Percentiles rank a stretch among this genome's conserved stretches.
Evolutionary conservation across 2,888 invertebrate species (phyloP).

Genomic region (Lydus trimaculatus): DNA sequence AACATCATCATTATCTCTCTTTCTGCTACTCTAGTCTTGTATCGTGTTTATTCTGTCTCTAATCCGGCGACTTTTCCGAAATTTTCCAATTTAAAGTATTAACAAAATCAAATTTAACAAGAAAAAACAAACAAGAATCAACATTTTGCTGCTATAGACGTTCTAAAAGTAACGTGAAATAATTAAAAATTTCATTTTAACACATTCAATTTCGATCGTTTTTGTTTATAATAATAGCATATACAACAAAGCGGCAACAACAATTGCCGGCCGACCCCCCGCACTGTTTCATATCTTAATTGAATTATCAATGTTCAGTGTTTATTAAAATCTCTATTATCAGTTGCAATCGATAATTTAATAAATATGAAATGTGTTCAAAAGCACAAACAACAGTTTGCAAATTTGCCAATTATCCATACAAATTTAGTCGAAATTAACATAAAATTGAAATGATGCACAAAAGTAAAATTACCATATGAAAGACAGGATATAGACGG

Average conservation of each 20-base stretch:
- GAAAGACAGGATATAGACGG: conserved; percentile 31
- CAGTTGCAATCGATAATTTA: background rate
- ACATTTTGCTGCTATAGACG: no score
- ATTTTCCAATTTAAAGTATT: background rate
- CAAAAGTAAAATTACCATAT: conserved; percentile 40
- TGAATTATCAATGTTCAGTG: background rate
- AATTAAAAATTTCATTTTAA: no score
- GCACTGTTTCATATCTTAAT: background rate
- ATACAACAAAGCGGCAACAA: background rate
- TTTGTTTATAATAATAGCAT: background rate
- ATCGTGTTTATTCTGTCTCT: background rate
- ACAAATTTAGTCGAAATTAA: conserved; percentile 38
- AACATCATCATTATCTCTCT: conserved; percentile 19
- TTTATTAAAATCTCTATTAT: conserved; percentile 3
- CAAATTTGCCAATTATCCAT: background rate
- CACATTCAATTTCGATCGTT: no score
- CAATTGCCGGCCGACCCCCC: background rate
- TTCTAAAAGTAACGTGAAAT: no score
- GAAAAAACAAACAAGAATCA: background rate
- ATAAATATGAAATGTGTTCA: background rate
- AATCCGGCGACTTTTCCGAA: background rate
- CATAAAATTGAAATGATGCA: conserved; percentile 35
- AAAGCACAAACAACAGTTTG: background rate
- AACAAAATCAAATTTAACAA: background rate
- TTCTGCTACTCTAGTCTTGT: background rate